A percentile compares a stretch with the other conserved stretches of the same genome.
Evolutionary conservation across 2,113 vertebrate species (phyloP).

Genomic region (Leiothrix lutea): DNA sequence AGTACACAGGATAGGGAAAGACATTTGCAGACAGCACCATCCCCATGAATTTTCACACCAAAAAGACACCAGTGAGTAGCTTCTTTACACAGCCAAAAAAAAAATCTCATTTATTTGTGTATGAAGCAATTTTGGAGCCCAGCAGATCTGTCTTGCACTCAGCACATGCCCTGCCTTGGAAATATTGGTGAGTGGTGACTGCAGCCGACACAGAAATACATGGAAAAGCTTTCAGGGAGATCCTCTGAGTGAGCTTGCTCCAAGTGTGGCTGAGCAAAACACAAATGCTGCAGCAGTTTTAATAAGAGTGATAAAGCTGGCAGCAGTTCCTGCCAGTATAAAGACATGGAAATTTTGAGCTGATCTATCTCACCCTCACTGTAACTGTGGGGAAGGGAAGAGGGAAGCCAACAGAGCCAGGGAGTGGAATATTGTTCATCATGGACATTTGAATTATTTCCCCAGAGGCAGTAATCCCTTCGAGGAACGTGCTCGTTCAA

Average conservation of each 20-base stretch:
- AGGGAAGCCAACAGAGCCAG: not conserved
- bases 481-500: not conserved
- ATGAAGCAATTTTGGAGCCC: not conserved
- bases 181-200: not conserved
- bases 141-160: not conserved
- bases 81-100: not conserved
- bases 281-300: not conserved
- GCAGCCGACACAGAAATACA: not conserved
- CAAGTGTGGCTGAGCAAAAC: not conserved
- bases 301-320: not conserved
- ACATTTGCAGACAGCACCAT: not conserved
- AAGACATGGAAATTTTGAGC: not conserved
- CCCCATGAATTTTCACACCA: not conserved
- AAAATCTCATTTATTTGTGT: not conserved
- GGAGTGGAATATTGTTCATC: not conserved
- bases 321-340: not conserved
- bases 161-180: not conserved
- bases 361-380: not conserved
- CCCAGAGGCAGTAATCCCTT: constrained; percentile 19
- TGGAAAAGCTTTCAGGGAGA: not conserved
- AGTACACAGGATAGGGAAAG: not conserved
- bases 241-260: not conserved
- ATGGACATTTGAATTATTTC: not conserved
- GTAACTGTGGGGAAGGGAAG: not conserved
- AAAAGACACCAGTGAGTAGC: not conserved